Conservation (phyloP, 2,113 vertebrate species). For the Ellobius talpinus region DNA sequence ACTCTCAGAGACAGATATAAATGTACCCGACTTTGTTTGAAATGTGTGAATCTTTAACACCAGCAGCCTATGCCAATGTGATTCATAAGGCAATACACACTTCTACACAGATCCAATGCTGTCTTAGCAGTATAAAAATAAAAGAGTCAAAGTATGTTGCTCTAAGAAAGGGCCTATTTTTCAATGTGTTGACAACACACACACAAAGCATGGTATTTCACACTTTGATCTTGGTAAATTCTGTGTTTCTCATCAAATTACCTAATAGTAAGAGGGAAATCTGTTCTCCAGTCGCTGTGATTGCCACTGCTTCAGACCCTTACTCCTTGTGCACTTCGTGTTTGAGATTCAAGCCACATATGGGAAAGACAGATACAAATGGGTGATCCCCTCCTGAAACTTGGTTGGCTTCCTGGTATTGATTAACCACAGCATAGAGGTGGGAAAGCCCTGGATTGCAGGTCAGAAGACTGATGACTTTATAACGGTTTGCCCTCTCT, state of each 20-base stretch:
- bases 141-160: slow-evolving; percentile 44
- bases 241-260: slow-evolving; percentile 16
- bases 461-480: slow-evolving; percentile 65
- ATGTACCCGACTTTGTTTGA: slow-evolving; percentile 73
- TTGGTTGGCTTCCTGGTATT: slow-evolving; percentile 64
- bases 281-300: not conserved
- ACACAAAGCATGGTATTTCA: slow-evolving; percentile 36
- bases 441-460: slow-evolving; percentile 40
- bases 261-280: slow-evolving; percentile 43
- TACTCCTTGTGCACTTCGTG: not conserved
- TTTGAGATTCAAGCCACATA: slow-evolving; percentile 60
- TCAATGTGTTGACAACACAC: slow-evolving; percentile 59
- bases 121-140: slow-evolving; percentile 41
- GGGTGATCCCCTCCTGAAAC: slow-evolving; percentile 38
- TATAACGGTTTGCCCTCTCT: slow-evolving; percentile 16
- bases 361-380: slow-evolving; percentile 57
- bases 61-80: slow-evolving; percentile 67
- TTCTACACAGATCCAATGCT: not conserved
- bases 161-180: slow-evolving; percentile 34
- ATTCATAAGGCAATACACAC: slow-evolving; percentile 57
- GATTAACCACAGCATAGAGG: slow-evolving; percentile 48
- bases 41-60: slow-evolving; percentile 76
- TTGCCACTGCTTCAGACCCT: not conserved
- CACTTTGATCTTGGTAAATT: slow-evolving; percentile 32
- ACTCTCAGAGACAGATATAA: slow-evolving; percentile 70